Base-by-base conservation (phyloP, 2,888 invertebrate species). In the Sphaerophoria rueppellii region DNA sequence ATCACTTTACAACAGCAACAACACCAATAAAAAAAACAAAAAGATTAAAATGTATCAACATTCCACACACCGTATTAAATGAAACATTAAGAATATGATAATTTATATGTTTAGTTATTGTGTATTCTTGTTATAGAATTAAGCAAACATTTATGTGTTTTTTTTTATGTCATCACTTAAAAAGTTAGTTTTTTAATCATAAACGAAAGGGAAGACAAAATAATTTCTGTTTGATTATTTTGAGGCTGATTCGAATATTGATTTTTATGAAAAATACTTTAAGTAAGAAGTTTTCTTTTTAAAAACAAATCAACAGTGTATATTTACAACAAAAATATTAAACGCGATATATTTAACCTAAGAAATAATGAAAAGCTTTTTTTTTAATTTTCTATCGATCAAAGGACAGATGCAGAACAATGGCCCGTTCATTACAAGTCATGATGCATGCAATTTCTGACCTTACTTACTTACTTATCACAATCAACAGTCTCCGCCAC, bases 11-110 rank as follows among this genome's bases (percentile, higher is more conserved):
- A 7, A 9, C n/a, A 48, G 43, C n/a, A 48, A 50, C 32, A 40
- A 32, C 9, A 7, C 32, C n/a, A 48, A 50, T 9, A 48, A 50
- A 14, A 50, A 50, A 37, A 24, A 24, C 24, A 24, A 24, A 24
- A 24, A 24, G 1, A 24, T 24, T 24, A 24, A 24, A 54, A 32
- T 50, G 55, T 75, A 57, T 43, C 50, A 4, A 75, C 83, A 83
- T 83, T 83, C 83, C 83, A 61, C 83, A 61, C 61, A 69, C 48
- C 80, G 24, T 35, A 83, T 67, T 80, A 75, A 76, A 24, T 54
- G 55, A 69, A 48, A 46, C 4, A 11, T 12, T 43, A 43, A 16
- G 6, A 58, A 58, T 65, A 55, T 61, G 57, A 50, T 54, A n/a
- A 40, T 60, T 58, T 70, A 72, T 71, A 67, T 82, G 14, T 58